Base-by-base conservation (phyloP, 2,888 invertebrate genomes). In the Oeneis ivallda region DNA sequence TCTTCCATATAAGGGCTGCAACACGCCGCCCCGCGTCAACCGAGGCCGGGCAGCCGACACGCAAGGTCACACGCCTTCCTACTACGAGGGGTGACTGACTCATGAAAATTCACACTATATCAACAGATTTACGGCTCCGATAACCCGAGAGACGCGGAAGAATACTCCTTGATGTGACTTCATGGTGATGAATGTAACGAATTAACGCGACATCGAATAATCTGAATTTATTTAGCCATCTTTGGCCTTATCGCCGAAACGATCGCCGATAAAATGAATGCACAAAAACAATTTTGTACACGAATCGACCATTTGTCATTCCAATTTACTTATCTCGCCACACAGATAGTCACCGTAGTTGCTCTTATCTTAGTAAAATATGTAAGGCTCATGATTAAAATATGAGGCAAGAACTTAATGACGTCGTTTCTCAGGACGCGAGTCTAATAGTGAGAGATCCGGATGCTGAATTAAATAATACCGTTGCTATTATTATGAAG, bases 71-170 rank as follows among this genome's bases (percentile, higher is more conserved):
- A 61, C 57, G 72, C 66, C 66, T 73, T 73, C 76, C 75, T 71
- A 53, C 66, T 56, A 69, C 67, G 75, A 75, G 82, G 83, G 87
- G 87, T 87, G 80, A 87, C 79, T 86, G 87, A 87, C 87, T 86
- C 82, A 81, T 76, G 81, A 84, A 83, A 82, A 81, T 64, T 83
- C 80, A 81, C 83, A 81, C 85, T 82, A 80, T 79, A 80, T 79
- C 78, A 66, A 78, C 74, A 80, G 81, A 86, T 86, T 85, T 81
- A 84, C 79, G 75, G 76, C 75, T 77, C 73, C 76, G 81, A 84
- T 85, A 80, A 72, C 80, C 80, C 76, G 77, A 74, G 78, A 74
- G 77, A 77, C 80, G 54, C 67, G 85, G 86, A 86, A 85, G 84
- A 79, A 74, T 72, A 63, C 54, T 61, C 59, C 63, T 71, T 70